Base-by-base conservation (phyloP, 2,888 invertebrate genomes). In the Lutraria lutraria region DNA sequence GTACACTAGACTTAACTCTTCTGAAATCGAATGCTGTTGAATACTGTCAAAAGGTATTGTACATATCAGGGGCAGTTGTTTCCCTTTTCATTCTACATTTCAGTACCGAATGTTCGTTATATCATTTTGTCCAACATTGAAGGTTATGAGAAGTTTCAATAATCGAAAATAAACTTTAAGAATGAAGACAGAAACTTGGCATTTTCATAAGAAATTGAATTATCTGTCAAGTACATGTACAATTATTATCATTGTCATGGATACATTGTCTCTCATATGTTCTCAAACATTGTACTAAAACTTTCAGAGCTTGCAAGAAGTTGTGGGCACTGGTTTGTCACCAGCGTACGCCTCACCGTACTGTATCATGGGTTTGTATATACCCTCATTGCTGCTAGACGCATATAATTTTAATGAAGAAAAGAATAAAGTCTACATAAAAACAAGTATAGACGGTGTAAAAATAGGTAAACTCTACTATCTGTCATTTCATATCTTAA, bases 281-380 rank as follows among this genome's bases (percentile, higher is more conserved):
- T 43, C 2, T 43, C 43, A 43, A 43, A 43, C 43, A 43, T 43
- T 43, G 43, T 43, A 43, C 43, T 2, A 43, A 4, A 43, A 34
- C 34, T 89, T 92, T 21, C 86, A 94, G 94, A 93, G 90, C 21
- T 85, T 94, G 56, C 60, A 88, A 3, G 91, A 93, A 72, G 92
- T 91, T 19, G 89, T 90, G 4, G 86, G 88, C 21, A 84, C 89
- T 1, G 93, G 92, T 16, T 89, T 93, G 4, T 68, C 63, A 12
- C 82, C 81, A 21, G 80, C 89, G 60, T 95, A 92, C 81, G 95
- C 93, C 3, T 95, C 95, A 12, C 86, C 89, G 31, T 93, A 95
- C 82, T 95, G 95, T 87, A 89, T 94, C 85, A 94, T 94, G 94
- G 95, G 94, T 10, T 91, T 95, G 25, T 95, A 95, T 89, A 95